These are phyloP conservation scores for Eulemur macaco DNA, from an alignment of 2,113 vertebrate genomes.

Conservation along the genomic window DNA sequence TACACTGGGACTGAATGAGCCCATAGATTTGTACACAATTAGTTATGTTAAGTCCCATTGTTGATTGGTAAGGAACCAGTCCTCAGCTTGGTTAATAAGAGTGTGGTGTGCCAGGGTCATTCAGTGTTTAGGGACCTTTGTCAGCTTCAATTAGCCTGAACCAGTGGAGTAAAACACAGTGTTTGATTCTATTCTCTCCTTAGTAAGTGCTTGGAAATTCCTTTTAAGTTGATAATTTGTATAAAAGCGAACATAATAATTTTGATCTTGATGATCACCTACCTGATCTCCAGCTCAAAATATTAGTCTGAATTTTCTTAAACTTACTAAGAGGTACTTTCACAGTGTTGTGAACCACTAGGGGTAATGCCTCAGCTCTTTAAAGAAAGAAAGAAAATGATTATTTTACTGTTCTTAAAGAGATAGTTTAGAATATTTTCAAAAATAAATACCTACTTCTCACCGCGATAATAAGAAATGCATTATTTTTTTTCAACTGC, in stretches of 20 bases:
- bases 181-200: too few species aligned
- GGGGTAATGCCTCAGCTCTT: neutral
- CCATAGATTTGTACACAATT: neutral
- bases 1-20: neutral
- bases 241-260: neutral
- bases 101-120: too few species aligned
- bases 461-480: neutral
- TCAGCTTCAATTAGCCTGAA: too few species aligned
- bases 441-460: neutral
- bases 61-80: neutral
- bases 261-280: neutral
- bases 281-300: neutral
- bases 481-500: neutral
- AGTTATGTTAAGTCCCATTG: neutral
- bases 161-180: too few species aligned
- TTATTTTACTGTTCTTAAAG: neutral
- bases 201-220: too few species aligned
- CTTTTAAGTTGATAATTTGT: neutral
- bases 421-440: neutral
- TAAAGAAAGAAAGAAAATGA: neutral
- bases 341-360: neutral
- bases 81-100: neutral
- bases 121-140: too few species aligned
- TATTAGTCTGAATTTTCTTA: neutral
- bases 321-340: neutral